Base-by-base conservation (phyloP, 2,888 invertebrate species). In the Parnassius orleans region DNA sequence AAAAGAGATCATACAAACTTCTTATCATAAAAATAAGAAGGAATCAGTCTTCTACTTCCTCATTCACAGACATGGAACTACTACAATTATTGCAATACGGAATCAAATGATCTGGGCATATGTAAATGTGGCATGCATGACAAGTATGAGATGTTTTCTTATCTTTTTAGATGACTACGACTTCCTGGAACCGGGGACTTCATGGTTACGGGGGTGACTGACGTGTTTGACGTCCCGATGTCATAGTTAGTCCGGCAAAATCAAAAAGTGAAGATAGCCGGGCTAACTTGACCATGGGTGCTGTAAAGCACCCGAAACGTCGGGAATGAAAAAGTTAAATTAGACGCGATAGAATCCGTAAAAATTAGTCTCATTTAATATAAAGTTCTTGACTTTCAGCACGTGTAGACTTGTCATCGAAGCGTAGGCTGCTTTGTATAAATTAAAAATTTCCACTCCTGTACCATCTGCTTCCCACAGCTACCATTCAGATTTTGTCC, bases 101-200 rank as follows among this genome's bases (percentile, higher is more conserved):
- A 50, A 50, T 19, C 9, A 50, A 57, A 57, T 64, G 61, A 19
- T 61, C 58, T 54, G 64, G 61, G 51, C 64, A 61, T 46, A 61
- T 61, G 54, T 57, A 57, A 61, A 64, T 64, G 14, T 54, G 64
- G 64, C 64, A 53, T 33, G 48, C 55, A 46, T 61, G 53, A 61
- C 58, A 58, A 55, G 50, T 64, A 44, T 64, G 58, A 15, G 48
- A 56, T 47, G 59, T 65, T 65, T 65, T 65, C 57, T 62, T 60
- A 56, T 61, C 48, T 62, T 62, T 65, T 62, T 59, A 14, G 53
- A 57, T 44, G 57, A 59, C 56, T 47, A 62, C 59, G 61, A 59
- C 54, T 52, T 59, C 59, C 60, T 57, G 61, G 60, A 64, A 57
- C 53, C 52, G n/a, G n/a, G n/a, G n/a, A n/a, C n/a, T n/a, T n/a